These are phyloP conservation scores for Tokudaia tokunoshimensis DNA, from an alignment of 2,797 vertebrate genomes.

Conservation along the genomic window DNA sequence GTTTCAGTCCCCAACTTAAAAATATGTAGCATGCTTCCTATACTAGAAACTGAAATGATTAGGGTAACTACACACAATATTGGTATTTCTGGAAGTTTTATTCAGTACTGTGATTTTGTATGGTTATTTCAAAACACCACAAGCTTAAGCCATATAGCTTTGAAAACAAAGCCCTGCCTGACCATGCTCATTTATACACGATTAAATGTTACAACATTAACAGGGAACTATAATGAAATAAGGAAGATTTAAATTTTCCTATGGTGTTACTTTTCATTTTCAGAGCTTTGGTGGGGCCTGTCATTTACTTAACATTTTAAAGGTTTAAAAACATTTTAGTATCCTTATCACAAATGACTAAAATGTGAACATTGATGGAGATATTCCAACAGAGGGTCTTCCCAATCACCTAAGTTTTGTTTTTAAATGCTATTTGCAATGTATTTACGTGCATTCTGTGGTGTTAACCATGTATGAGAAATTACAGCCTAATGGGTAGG, in stretches of 20 bases:
- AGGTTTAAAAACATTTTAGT: slow-evolving; percentile 81
- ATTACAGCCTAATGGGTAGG: slow-evolving; percentile 83
- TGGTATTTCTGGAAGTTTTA: slow-evolving; percentile 39
- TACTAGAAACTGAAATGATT: not conserved
- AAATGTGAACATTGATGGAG: slow-evolving; percentile 66
- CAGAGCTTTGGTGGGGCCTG: slow-evolving; percentile 76
- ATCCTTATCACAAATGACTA: slow-evolving; percentile 69
- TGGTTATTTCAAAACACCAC: slow-evolving; percentile 56
- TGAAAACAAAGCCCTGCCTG: slow-evolving; percentile 70
- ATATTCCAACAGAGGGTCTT: not conserved
- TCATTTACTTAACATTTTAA: slow-evolving; percentile 81
- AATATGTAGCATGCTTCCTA: slow-evolving; percentile 39
- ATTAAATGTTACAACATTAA: slow-evolving; percentile 79
- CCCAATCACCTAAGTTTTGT: slow-evolving; percentile 58
- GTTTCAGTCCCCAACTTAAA: slow-evolving; percentile 64
- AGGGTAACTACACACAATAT: not conserved
- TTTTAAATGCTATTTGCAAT: slow-evolving; percentile 63
- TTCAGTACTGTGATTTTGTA: not conserved
- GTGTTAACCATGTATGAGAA: slow-evolving; percentile 88
- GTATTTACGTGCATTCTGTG: slow-evolving; percentile 87
- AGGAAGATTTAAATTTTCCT: slow-evolving; percentile 32
- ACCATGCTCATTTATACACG: slow-evolving; percentile 73
- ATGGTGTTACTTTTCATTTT: slow-evolving; percentile 73
- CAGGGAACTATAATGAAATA: slow-evolving; percentile 80
- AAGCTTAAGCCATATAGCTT: slow-evolving; percentile 48